Percentiles rank a stretch among this genome's conserved stretches.
Conservation (phyloP, 1,140 invertebrate species). For the Phenacoccus solenopsis region DNA sequence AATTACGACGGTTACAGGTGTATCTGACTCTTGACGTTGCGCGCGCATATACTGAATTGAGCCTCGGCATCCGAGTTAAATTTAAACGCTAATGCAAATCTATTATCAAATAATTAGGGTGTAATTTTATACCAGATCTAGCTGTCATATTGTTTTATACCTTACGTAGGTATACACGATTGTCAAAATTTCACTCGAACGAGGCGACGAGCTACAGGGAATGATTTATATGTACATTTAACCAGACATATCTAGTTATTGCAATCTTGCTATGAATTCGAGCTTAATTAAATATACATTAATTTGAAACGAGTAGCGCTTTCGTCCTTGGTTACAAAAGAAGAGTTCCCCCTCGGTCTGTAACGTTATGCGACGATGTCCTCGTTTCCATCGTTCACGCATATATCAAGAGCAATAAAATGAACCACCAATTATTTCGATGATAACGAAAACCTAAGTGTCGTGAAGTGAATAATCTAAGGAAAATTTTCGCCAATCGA, state of each 20-base stretch:
- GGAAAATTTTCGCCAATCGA: too few species aligned
- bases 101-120: too few species aligned
- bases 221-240: constrained; percentile 4
- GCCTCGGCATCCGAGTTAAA: too few species aligned
- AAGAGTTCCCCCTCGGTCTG: neutral
- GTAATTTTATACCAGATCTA: too few species aligned
- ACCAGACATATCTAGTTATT: constrained; percentile 2
- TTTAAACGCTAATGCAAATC: too few species aligned
- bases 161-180: too few species aligned
- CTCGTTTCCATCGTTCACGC: neutral
- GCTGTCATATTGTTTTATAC: too few species aligned
- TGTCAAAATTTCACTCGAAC: too few species aligned
- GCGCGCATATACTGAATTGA: too few species aligned
- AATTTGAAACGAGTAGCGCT: neutral
- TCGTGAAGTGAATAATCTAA: too few species aligned
- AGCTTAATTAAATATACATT: constrained; percentile 3
- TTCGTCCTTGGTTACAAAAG: neutral
- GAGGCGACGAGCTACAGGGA: too few species aligned
- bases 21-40: too few species aligned
- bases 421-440: neutral
- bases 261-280: neutral
- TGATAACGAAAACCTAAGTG: neutral
- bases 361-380: neutral
- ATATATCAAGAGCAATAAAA: neutral
- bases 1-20: neutral